Evolutionary conservation across 2,797 vertebrate genomes (phyloP).

Genomic region (Sylvia borin): DNA sequence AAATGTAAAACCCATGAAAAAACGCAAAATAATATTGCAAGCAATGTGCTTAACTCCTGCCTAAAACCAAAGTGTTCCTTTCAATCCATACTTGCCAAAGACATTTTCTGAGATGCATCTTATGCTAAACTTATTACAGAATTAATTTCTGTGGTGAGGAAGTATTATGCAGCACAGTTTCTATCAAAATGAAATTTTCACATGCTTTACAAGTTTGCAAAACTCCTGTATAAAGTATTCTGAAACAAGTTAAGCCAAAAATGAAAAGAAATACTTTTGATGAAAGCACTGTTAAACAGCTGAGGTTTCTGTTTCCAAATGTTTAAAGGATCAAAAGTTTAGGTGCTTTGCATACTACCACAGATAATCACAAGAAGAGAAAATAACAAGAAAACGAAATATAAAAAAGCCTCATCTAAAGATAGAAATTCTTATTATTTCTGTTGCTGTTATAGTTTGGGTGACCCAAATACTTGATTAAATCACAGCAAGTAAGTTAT

Average conservation of each 20-base stretch:
- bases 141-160: background rate
- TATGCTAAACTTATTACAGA: background rate
- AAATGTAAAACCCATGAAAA: background rate
- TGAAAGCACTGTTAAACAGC: constrained; percentile 3
- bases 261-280: background rate
- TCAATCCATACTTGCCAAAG: background rate
- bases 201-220: background rate
- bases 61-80: background rate
- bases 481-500: constrained; percentile 66
- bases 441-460: constrained; percentile 24
- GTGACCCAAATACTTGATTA: constrained; percentile 57
- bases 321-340: constrained; percentile 35
- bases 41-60: background rate
- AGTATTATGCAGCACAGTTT: background rate
- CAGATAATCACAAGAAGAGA: background rate
- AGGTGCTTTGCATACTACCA: background rate
- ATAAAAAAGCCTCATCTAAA: constrained; percentile 5
- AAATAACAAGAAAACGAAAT: background rate
- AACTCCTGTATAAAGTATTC: background rate
- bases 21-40: background rate
- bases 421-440: constrained; percentile 53
- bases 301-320: constrained; percentile 23
- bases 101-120: background rate
- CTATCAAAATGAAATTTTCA: background rate
- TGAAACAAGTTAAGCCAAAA: constrained; percentile 16